phyloP scores from a whole-genome alignment of 2,797 vertebrate species.

The Epinephelus malabaricus region DNA sequence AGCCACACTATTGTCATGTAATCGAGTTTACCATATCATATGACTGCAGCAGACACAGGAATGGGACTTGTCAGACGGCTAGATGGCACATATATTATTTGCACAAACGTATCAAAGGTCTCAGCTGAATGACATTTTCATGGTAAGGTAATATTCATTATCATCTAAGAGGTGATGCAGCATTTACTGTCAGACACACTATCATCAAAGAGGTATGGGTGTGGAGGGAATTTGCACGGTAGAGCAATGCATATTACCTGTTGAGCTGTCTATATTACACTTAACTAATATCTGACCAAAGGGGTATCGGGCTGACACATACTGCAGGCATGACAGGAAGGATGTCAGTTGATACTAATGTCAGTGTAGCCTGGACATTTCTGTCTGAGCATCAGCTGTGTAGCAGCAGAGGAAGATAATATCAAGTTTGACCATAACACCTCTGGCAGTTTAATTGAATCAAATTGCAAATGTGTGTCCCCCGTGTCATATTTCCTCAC shows the following conservation, averaged over 20 bases:
- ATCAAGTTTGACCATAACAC: conserved; percentile 46
- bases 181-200: conserved; percentile 24
- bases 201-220: not conserved
- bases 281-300: conserved; percentile 35
- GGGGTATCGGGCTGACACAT: conserved; percentile 16
- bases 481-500: conserved; percentile 49
- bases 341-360: conserved; percentile 49
- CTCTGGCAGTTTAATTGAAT: conserved; percentile 45
- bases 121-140: conserved; percentile 27
- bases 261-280: conserved; percentile 46
- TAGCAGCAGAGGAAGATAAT: conserved; percentile 29
- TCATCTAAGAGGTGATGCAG: conserved; percentile 9
- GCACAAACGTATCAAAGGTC: conserved; percentile 18
- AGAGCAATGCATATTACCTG: conserved; percentile 47
- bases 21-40: conserved; percentile 44
- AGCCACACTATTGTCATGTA: conserved; percentile 36
- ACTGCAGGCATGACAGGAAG: conserved; percentile 24
- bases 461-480: conserved; percentile 44
- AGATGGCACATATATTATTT: conserved; percentile 47
- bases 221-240: conserved; percentile 18
- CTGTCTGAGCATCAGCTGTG: conserved; percentile 46
- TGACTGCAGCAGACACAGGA: conserved; percentile 27
- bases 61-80: conserved; percentile 15
- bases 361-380: conserved; percentile 33
- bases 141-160: conserved; percentile 1